Conservation (phyloP, 2,797 vertebrate genomes). For the Pipistrellus pipistrellus region DNA sequence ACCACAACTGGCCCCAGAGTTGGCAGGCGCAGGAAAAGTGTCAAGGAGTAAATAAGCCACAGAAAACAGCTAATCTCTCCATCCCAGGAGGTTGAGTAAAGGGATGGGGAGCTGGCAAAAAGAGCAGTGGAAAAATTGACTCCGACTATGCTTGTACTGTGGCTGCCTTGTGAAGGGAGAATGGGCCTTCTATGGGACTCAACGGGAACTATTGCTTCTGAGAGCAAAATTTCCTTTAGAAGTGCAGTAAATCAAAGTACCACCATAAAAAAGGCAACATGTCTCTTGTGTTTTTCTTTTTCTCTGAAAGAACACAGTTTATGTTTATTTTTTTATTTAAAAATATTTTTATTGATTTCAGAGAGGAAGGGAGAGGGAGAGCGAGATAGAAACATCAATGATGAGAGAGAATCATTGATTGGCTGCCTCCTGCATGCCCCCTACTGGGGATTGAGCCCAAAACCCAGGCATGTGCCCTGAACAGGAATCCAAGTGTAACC, state of each 20-base stretch:
- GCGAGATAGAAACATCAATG: too few relatives aligned
- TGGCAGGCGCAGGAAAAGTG: slow-evolving; percentile 45
- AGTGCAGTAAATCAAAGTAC: neutral
- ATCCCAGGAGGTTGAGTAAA: slow-evolving; percentile 5
- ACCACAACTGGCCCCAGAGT: slow-evolving; percentile 25
- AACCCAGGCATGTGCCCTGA: too few relatives aligned
- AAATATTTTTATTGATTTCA: too few relatives aligned
- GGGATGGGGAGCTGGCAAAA: slow-evolving; percentile 12
- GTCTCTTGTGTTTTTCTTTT: slow-evolving; percentile 20
- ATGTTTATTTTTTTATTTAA: neutral
- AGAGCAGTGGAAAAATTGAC: slow-evolving; percentile 17
- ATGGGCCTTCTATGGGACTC: neutral
- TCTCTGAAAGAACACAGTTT: neutral
- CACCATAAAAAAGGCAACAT: neutral
- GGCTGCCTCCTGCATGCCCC: too few relatives aligned
- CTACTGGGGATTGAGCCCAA: too few relatives aligned
- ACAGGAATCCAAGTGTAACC: too few relatives aligned
- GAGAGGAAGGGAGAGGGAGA: too few relatives aligned
- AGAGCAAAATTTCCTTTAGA: neutral
- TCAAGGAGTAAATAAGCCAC: slow-evolving; percentile 64
- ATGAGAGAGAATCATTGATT: too few relatives aligned
- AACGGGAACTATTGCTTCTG: neutral
- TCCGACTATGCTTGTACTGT: neutral
- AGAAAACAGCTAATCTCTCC: slow-evolving; percentile 64
- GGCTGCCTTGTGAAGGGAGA: neutral